Evolutionary conservation across 2,113 vertebrate genomes (phyloP).

Genomic region (Grus americana): DNA sequence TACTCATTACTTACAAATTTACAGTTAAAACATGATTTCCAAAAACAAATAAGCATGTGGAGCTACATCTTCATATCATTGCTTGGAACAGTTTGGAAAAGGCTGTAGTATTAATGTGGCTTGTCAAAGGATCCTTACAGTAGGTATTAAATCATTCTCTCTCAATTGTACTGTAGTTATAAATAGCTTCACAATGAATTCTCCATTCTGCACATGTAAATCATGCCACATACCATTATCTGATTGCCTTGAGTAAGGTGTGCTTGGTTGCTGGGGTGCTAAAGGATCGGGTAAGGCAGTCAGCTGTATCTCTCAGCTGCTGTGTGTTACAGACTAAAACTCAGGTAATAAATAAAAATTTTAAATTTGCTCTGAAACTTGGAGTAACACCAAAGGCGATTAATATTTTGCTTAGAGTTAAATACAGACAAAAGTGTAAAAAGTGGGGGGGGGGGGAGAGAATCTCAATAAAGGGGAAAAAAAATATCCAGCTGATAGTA

Average conservation of each 20-base stretch:
- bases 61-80: not conserved
- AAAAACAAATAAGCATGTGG: constrained; percentile 34
- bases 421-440: not conserved
- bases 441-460: not conserved
- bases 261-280: not conserved
- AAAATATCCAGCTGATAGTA: not conserved
- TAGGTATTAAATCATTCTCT: constrained; percentile 59
- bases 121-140: constrained; percentile 56
- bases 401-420: constrained; percentile 24
- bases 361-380: constrained; percentile 48
- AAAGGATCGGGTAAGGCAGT: constrained; percentile 32
- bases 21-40: constrained; percentile 38
- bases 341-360: constrained; percentile 55
- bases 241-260: constrained; percentile 63
- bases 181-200: constrained; percentile 69
- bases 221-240: constrained; percentile 53
- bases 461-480: not conserved
- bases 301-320: constrained; percentile 36
- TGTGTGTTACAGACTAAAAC: constrained; percentile 12
- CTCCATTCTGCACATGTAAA: constrained; percentile 63
- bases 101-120: constrained; percentile 36
- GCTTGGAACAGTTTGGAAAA: constrained; percentile 25
- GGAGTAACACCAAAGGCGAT: constrained; percentile 29
- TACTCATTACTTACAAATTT: constrained; percentile 34
- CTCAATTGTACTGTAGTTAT: constrained; percentile 22